Evolutionary conservation across 2,113 vertebrate species (phyloP), one percentile per base, ranked within the genome.

Genomic region (Mustelus asterias): DNA sequence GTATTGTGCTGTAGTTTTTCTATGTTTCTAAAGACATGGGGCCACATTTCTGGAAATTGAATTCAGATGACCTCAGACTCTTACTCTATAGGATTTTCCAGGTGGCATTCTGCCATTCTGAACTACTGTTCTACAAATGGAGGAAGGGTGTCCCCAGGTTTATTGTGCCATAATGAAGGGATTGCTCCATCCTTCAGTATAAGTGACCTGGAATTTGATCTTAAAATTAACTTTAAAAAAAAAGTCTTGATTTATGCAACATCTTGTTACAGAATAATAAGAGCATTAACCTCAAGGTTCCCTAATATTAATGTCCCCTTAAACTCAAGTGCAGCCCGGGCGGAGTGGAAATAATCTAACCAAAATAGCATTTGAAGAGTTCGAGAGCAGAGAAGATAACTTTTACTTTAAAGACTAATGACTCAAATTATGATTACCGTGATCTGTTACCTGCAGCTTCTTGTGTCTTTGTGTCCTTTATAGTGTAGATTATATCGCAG

Each of bases 381-480:
- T 72, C 65, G 33, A 72, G 94, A 48, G 37, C 9, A 48, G 20
- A 16, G 24, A 72, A 69, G 65, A 9, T 3, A 5, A 41, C n/a
- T 95, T 95, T 76, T 76, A 29, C 69, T 33, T 94, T 65, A 94
- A 94, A 44, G n/a, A 44, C 37, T 24, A 94, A 22, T 94, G 41
- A 67, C 63, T 94, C 63, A 63, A 94, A 94, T 70, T 69, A 70
- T 72, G 41, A 65, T 72, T 48, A 22, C 24, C 48, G 9, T 67
- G 18, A 94, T 67, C 9, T 76, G 20, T 95, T 76, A 37, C 26
- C 69, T 76, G 67, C 69, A 54, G 65, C 24, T 48, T 26, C 37
- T 95, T 24, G 26, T 67, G 9, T 26, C 41, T 94, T 95, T 44
- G 54, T 60, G 29, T 33, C 86, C 16, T 65, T 69, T 41, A 26